Conservation (phyloP, 2,888 invertebrate genomes). For the Flexamia atlantica region DNA sequence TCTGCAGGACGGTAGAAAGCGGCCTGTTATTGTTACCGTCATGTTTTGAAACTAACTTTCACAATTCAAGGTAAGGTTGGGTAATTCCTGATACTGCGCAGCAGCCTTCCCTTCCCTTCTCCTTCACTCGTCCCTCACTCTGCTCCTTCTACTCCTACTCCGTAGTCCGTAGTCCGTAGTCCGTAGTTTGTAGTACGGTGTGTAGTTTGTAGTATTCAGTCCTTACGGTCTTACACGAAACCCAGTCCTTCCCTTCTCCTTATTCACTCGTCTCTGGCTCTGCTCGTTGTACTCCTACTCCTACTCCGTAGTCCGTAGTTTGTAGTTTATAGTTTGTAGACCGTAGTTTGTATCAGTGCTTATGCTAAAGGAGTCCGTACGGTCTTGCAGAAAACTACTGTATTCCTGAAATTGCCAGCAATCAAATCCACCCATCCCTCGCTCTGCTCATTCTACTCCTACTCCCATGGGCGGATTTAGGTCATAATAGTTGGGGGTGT, state of each 20-base stretch:
- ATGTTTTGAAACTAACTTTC: constrained; percentile 58
- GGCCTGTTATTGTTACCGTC: constrained; percentile 56
- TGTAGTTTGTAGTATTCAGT: too few species aligned
- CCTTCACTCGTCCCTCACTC: neutral
- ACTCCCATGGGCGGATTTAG: too few species aligned
- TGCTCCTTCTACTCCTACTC: neutral
- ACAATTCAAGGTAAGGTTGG: constrained; percentile 59
- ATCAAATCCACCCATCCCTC: neutral
- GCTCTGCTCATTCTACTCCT: neutral
- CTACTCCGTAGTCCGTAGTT: too few species aligned
- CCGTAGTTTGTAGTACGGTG: too few species aligned
- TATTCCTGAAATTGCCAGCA: neutral
- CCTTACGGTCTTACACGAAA: too few species aligned
- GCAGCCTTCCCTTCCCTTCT: constrained; percentile 29
- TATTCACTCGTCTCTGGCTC: neutral
- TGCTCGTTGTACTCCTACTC: neutral
- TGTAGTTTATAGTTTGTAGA: too few species aligned
- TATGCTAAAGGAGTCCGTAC: too few species aligned
- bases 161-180: too few species aligned
- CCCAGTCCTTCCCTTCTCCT: constrained; percentile 17
- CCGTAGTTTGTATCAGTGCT: too few species aligned
- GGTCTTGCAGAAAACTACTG: too few species aligned
- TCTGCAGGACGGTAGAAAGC: constrained; percentile 29
- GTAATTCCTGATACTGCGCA: constrained; percentile 56
- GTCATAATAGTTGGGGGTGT: too few species aligned